Base-by-base conservation (phyloP, 1,140 invertebrate genomes). In the Tetranychus urticae region DNA sequence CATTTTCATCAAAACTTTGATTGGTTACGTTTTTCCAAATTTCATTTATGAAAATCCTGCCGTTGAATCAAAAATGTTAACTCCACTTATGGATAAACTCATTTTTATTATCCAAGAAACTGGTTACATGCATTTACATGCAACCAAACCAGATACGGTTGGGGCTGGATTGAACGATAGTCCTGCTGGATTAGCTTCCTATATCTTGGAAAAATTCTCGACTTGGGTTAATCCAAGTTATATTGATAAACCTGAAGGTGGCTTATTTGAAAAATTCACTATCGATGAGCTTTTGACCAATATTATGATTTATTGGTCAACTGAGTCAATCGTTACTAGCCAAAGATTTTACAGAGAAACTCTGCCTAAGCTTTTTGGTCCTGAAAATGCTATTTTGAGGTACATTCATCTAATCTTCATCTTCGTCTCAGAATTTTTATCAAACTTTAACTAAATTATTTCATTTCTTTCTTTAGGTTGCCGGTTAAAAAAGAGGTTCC, bases 111-210 rank as follows among this genome's bases (percentile, higher is more conserved):
- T 87, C 0, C 73, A 79, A 66, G 86, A 90, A 71, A 70, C 70
- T 52, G 89, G 87, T 12, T 92, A 92, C 46, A 62, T 67, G n/a
- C 66, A 88, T 68, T 70, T 92, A 42, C 88, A 93, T 72, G 76
- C 84, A 2, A 88, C 85, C 0, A 91, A 90, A 71, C 89, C 89
- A 8, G 88, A 93, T 69, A 93, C 89, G 13, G 74, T 92, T 61
- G 86, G 84, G 84, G 74, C 70, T 71, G 50, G 23, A 42, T 6
- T 61, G n/a, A 57, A 45, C 42, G 54, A 63, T 50, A 61, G 47
- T 57, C 60, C 64, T 1, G 59, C 35, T 10, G 63, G 59, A 54
- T 58, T 61, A 42, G 63, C 58, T 39, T 82, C 79, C 1, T 90
- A 89, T 65, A 80, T 88, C 12, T 68, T 89, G 3, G 88, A 92